Evolutionary conservation across 1,140 invertebrate genomes (phyloP), one percentile per base, ranked within the genome.

Genomic region (Cheumatopsyche charites): DNA sequence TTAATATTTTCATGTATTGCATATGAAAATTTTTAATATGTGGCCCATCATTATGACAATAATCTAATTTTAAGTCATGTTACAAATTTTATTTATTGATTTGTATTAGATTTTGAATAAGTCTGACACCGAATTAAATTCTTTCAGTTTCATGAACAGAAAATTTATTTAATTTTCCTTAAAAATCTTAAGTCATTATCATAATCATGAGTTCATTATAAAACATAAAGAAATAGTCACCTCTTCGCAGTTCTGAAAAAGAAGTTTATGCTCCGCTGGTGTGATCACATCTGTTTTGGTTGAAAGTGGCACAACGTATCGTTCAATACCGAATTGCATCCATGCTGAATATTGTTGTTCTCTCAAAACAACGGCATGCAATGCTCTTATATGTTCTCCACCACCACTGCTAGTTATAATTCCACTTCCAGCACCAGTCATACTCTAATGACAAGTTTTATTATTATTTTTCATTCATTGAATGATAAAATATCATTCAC

Each of bases 231-330:
- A 43, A 4, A 6, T 29, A 68, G 55, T 75, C 82, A 89, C 88
- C 83, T 94, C 92, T 80, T 94, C 92, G 67, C 90, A 86, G 79
- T 94, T 94, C 82, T 94, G 92, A 79, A 94, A 94, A 11, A 94
- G 82, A 7, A 90, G 86, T 78, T 89, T 85, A 79, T 94, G 91
- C 77, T 94, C 92, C 25, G 87, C 86, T 2, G 88, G 85, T 0
- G 88, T 88, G 13, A 93, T 87, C 1, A 94, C 83, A 75, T 94
- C 92, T 52, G 87, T 87, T 66, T 90, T 85, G 76, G 93, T 91
- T 1, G 87, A 82, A 67, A 94, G 77, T 0, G 92, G 90, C 4
- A 87, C 87, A 13, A 91, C 87, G 77, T 92, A 94, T 67, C 91
- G 86, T 36, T 89, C 86, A 6, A 92, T 83, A 1, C 91, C 91